Evolutionary conservation across 2,797 vertebrate species (phyloP).

Genomic region (Acanthornis magna): DNA sequence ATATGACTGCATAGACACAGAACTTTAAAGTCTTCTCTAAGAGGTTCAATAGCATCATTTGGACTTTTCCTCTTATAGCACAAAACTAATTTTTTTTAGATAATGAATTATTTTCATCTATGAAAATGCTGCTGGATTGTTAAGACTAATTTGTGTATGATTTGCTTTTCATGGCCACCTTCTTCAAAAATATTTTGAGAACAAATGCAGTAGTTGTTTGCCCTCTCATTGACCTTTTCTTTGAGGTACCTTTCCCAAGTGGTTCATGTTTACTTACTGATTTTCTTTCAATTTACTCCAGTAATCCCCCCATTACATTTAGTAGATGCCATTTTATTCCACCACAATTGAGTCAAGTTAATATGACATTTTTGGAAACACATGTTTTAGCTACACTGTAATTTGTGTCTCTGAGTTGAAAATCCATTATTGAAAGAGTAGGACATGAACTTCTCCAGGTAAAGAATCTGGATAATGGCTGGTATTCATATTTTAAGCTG

Average conservation of each 20-base stretch:
- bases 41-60: neutral
- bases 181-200: neutral
- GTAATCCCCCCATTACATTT: neutral
- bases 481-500: neutral
- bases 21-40: neutral
- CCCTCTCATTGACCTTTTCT: slow-evolving; percentile 22
- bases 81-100: neutral
- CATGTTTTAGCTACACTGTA: neutral
- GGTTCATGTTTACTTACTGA: neutral
- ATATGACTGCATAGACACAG: neutral
- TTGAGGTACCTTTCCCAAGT: neutral
- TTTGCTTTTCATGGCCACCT: neutral
- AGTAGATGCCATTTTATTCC: neutral
- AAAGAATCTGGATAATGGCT: neutral
- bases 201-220: neutral
- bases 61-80: neutral
- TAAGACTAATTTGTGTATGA: neutral
- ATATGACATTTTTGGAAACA: neutral
- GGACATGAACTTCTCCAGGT: neutral
- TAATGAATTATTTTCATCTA: neutral
- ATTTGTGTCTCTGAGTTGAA: neutral
- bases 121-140: neutral
- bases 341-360: neutral
- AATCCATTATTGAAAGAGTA: neutral
- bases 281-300: neutral